Percentiles rank a stretch among this genome's conserved stretches.
These are phyloP conservation scores for Silvanus unidentatus DNA, from an alignment of 2,888 invertebrate genomes.

Conservation along the genomic window DNA sequence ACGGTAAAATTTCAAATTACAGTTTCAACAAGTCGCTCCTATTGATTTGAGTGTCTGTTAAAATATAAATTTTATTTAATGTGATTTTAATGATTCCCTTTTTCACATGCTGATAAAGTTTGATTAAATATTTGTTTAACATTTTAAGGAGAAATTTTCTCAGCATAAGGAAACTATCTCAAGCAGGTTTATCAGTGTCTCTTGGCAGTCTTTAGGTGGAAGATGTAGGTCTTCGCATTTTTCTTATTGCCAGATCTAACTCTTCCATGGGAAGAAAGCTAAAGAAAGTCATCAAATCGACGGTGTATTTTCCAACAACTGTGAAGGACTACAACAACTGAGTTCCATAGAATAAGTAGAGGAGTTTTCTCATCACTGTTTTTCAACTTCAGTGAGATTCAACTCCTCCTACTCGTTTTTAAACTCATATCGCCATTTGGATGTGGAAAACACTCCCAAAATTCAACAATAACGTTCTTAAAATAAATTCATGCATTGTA, in stretches of 20 bases:
- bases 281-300: not conserved
- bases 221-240: constrained; percentile 34
- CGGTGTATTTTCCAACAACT: too few species aligned
- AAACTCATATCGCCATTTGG: constrained; percentile 19
- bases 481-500: too few species aligned
- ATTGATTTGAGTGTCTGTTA: too few species aligned
- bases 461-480: too few species aligned
- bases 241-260: constrained; percentile 37
- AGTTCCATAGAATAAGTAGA: constrained; percentile 41
- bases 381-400: constrained; percentile 43
- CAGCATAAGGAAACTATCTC: not conserved
- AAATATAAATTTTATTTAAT: too few species aligned
- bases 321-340: constrained; percentile 2
- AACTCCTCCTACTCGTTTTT: constrained; percentile 45
- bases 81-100: too few species aligned
- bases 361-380: constrained; percentile 46
- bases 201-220: constrained; percentile 31
- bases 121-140: too few species aligned
- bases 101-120: too few species aligned
- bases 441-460: not conserved
- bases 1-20: too few species aligned
- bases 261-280: constrained; percentile 35
- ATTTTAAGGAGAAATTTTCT: not conserved
- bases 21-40: too few species aligned
- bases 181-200: not conserved